These are phyloP conservation scores for Acanthosepion esculentum DNA, from an alignment of 2,888 invertebrate genomes.

Conservation along the genomic window DNA sequence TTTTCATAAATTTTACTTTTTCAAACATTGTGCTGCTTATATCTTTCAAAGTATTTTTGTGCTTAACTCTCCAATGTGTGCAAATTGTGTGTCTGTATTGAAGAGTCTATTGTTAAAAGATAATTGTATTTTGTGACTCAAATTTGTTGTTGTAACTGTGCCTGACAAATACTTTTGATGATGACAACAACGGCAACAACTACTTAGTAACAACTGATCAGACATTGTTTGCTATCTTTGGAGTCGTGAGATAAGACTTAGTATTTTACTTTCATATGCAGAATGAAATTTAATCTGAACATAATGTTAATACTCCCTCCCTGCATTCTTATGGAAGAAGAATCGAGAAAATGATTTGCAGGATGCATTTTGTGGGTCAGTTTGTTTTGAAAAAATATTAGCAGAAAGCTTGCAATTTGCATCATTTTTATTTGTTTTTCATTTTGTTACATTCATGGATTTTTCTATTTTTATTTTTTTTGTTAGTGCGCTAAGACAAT, in stretches of 20 bases:
- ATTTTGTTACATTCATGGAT: too few relatives aligned
- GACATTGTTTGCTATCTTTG: background rate
- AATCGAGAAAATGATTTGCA: background rate
- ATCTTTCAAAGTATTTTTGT: background rate
- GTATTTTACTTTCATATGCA: background rate
- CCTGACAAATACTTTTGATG: background rate
- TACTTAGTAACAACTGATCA: background rate
- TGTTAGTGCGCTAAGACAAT: too few relatives aligned
- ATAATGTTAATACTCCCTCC: background rate
- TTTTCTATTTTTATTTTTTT: too few relatives aligned
- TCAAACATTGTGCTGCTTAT: background rate
- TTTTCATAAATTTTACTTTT: background rate
- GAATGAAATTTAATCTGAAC: background rate
- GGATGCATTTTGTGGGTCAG: background rate
- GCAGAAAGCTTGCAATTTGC: too few relatives aligned
- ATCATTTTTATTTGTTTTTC: too few relatives aligned
- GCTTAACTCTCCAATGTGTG: background rate
- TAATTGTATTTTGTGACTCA: background rate
- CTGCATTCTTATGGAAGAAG: background rate
- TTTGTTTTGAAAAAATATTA: background rate
- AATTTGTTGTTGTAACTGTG: background rate
- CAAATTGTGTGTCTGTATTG: background rate
- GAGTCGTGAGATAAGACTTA: background rate
- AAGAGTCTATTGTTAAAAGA: background rate
- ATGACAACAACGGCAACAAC: background rate